Evolutionary conservation across 2,797 vertebrate genomes (phyloP).

Genomic region (Tragelaphus eurycerus): DNA sequence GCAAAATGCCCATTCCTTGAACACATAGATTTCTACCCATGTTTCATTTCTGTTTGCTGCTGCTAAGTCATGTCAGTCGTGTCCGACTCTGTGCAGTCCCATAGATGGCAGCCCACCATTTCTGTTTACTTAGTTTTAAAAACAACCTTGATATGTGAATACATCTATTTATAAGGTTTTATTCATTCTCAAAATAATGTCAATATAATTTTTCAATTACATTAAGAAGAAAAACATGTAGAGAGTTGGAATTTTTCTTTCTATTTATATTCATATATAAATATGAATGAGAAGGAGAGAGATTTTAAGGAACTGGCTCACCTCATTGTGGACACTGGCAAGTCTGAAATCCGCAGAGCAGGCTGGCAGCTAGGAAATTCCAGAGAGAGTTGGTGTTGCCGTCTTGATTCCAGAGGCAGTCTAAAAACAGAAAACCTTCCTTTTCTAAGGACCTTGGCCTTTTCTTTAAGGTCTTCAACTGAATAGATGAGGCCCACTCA

Average conservation of each 20-base stretch:
- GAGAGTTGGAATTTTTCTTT: background rate
- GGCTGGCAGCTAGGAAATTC: background rate
- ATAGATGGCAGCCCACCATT: background rate
- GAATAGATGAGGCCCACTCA: background rate
- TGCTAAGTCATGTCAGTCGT: no score
- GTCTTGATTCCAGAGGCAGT: background rate
- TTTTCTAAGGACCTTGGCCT: background rate
- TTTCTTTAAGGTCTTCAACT: background rate
- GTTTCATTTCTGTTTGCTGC: background rate
- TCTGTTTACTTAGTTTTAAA: background rate
- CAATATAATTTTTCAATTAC: background rate
- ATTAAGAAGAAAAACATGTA: background rate
- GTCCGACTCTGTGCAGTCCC: no score
- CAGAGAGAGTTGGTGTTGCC: background rate
- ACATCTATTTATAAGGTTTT: background rate
- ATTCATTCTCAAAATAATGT: constrained; percentile 21
- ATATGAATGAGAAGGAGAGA: background rate
- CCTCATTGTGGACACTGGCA: background rate
- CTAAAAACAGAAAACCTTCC: background rate
- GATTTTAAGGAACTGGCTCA: background rate
- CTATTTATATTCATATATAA: background rate
- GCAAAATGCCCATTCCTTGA: background rate
- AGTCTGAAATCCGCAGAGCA: background rate
- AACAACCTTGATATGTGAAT: background rate
- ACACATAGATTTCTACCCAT: background rate